Evolutionary conservation across 2,888 invertebrate genomes (phyloP).

Genomic region (Embidobia sp.): DNA sequence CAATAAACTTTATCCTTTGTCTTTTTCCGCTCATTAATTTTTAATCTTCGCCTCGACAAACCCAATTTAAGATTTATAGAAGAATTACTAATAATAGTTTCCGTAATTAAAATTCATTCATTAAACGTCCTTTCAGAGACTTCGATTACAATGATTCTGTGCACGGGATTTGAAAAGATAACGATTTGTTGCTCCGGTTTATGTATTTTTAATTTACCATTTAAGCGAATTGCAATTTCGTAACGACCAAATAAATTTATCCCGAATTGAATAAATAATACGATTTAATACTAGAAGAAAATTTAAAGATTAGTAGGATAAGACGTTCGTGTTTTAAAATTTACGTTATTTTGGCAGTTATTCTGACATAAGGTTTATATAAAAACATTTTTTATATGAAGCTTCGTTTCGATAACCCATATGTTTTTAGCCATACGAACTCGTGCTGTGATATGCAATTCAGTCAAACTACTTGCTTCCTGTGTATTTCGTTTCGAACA

Average conservation of each 20-base stretch:
- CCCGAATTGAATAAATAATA: no score
- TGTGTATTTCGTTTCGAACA: constrained; percentile 10
- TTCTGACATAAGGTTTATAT: no score
- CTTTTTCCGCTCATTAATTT: constrained; percentile 23
- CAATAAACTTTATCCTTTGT: constrained; percentile 23
- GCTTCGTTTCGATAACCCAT: constrained; percentile 25
- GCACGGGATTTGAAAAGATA: no score
- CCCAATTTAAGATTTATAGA: constrained; percentile 23
- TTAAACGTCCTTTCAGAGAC: constrained; percentile 7
- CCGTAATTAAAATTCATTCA: constrained; percentile 27
- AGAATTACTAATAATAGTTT: constrained; percentile 26
- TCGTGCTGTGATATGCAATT: constrained; percentile 18
- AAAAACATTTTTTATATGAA: constrained; percentile 22
- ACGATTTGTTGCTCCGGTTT: no score
- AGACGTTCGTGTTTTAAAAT: no score
- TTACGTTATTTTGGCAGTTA: no score
- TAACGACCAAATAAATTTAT: no score
- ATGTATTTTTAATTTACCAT: no score
- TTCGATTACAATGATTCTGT: no score
- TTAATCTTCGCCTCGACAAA: constrained; percentile 29
- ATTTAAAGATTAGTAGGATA: no score
- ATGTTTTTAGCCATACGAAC: constrained; percentile 22
- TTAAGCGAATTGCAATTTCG: no score
- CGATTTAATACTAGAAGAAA: no score
- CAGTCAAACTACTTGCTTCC: constrained; percentile 18